These are phyloP conservation scores for Grallaria varia DNA, from an alignment of 2,113 vertebrate genomes.

Conservation along the genomic window DNA sequence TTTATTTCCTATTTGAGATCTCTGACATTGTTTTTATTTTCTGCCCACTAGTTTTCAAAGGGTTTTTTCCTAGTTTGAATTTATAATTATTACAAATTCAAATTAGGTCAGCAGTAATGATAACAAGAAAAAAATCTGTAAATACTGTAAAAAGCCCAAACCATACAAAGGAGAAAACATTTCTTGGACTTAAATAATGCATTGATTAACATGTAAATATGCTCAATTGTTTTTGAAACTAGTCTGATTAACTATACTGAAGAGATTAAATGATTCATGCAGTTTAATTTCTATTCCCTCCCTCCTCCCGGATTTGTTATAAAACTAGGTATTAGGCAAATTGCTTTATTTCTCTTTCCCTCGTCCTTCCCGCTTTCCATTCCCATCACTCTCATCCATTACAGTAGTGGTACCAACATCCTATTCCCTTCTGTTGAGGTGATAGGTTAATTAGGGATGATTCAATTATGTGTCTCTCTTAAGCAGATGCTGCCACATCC, in stretches of 20 bases:
- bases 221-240: constrained; percentile 16
- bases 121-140: not conserved
- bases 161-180: not conserved
- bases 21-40: constrained; percentile 28
- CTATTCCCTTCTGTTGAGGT: constrained; percentile 25
- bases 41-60: not conserved
- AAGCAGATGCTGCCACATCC: constrained; percentile 57
- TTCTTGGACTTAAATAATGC: not conserved
- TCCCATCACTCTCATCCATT: not conserved
- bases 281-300: not conserved
- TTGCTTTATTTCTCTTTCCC: not conserved
- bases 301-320: constrained; percentile 1
- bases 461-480: constrained; percentile 42
- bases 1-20: not conserved
- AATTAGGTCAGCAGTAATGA: constrained; percentile 40
- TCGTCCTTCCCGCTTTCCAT: not conserved
- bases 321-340: not conserved
- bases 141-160: not conserved
- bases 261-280: constrained; percentile 1
- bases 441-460: constrained; percentile 38
- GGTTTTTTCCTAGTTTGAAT: constrained; percentile 1
- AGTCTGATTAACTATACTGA: constrained; percentile 7
- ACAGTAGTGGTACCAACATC: constrained; percentile 30
- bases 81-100: constrained; percentile 7
- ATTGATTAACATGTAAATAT: not conserved